A percentile compares a stretch with the other conserved stretches of the same genome.
phyloP scores from a whole-genome alignment of 2,113 vertebrate genomes.

The cattle (Bos taurus) region DNA sequence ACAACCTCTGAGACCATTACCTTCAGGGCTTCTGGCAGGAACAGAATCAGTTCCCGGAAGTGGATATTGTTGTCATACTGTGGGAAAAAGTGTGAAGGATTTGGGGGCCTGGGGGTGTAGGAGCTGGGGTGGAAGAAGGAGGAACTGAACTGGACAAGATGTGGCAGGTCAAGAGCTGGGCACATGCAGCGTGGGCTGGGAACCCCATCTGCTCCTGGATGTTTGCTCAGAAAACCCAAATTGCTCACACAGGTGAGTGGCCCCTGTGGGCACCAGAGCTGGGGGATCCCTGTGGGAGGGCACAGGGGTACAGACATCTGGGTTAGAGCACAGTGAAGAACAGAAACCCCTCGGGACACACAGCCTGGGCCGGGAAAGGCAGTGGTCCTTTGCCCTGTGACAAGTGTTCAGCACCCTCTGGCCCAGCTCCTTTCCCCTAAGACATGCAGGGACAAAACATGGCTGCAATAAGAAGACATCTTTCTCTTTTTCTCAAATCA shows the following conservation, averaged over 20 bases:
- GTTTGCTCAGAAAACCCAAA: background rate
- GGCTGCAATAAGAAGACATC: background rate
- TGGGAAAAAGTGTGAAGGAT: background rate
- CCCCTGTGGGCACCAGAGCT: rapidly evolving
- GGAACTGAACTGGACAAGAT: background rate
- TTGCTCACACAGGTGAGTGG: background rate
- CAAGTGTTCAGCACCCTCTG: too few relatives aligned
- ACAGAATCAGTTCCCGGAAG: background rate
- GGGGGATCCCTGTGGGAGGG: background rate
- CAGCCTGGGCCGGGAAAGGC: rapidly evolving
- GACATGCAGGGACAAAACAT: background rate
- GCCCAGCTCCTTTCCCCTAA: background rate
- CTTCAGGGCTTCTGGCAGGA: background rate
- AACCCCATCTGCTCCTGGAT: background rate
- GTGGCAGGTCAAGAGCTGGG: background rate
- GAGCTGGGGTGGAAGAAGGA: background rate
- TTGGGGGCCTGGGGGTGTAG: background rate
- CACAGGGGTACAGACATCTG: background rate
- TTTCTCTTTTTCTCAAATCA: background rate
- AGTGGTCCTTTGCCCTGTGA: background rate
- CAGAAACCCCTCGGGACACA: background rate
- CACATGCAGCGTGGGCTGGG: rapidly evolving
- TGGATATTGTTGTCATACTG: background rate
- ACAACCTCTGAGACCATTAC: background rate
- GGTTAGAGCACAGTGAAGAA: background rate